Evolutionary conservation across 2,113 vertebrate species (phyloP), one percentile per base, ranked within the genome.

Genomic region (Dipodomys spectabilis): DNA sequence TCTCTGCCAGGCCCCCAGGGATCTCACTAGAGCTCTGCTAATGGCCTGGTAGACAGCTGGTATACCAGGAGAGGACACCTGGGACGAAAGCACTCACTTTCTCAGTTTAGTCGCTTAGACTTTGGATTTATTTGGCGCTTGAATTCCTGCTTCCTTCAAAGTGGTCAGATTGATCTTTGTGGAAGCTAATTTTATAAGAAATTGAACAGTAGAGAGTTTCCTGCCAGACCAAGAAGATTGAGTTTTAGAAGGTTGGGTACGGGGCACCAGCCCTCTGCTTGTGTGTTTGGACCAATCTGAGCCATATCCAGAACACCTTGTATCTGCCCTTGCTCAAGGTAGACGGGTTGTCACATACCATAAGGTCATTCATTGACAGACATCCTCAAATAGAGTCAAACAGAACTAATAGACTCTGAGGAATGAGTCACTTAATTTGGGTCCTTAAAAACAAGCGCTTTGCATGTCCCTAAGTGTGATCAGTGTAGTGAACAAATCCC

Each of bases 11-110:
- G 4, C 62, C 6, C 0, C 7, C 5, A 82, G 49, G 72, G 22
- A 72, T 30, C 81, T 75, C 75, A 72, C 82, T 88, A 72, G 39
- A 79, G 85, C 88, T 91, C 60, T 69, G 0, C 57, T 88, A 1
- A 49, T 25, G 53, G 83, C 88, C 10, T 25, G 88, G 22, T 13
- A 30, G 44, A 44, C 75, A 72, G 6, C 93, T 60, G 69, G 13
- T 35, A 1, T 8, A 84, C 13, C 64, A 27, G 49, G 27, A 44
- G 57, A 35, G 0, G 3, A 0, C 15, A 0, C 18, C 0, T 4
- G 57, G 30, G 22, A 78, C 35, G 67, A 53, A 18, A 57, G n/a
- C n/a, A 27, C 18, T 69, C 57, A 1, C n/a, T 68, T 86, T 39
- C 45, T 39, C 44, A 64, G 64, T 16, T 15, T 77, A 65, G 35